Conservation (phyloP, 2,113 vertebrate genomes). For the Brienomyrus brachyistius region DNA sequence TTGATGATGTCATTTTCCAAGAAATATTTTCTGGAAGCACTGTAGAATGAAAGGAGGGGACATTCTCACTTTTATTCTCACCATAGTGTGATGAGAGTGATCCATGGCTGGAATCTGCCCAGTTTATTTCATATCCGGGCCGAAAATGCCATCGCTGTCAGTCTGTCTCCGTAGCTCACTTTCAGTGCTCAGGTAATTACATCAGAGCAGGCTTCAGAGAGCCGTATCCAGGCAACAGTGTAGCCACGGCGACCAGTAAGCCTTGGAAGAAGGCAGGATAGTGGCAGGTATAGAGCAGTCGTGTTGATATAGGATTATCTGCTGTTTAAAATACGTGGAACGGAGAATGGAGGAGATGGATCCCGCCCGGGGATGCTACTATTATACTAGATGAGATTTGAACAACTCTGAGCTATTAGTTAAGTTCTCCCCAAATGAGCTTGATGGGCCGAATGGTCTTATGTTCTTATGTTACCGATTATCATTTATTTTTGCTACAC, state of each 20-base stretch:
- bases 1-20: not conserved
- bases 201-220: slow-evolving; percentile 41
- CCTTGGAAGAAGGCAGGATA: slow-evolving; percentile 34
- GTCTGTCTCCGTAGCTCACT: slow-evolving; percentile 31
- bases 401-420: too few relatives aligned
- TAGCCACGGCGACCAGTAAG: slow-evolving; percentile 45
- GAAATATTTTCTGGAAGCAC: not conserved
- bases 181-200: slow-evolving; percentile 46
- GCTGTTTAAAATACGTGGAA: not conserved
- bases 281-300: slow-evolving; percentile 22
- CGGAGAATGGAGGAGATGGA: not conserved
- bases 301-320: not conserved
- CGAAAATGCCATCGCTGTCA: slow-evolving; percentile 1
- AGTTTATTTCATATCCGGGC: not conserved
- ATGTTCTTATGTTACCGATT: too few relatives aligned
- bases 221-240: slow-evolving; percentile 49
- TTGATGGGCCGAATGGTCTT: too few relatives aligned
- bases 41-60: not conserved
- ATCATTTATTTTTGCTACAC: not conserved
- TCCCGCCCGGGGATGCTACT: not conserved
- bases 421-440: too few relatives aligned
- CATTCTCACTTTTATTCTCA: not conserved
- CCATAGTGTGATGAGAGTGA: not conserved
- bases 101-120: not conserved
- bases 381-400: too few relatives aligned